Evolutionary conservation across 2,113 vertebrate genomes (phyloP), one percentile per base, ranked within the genome.

Genomic region (Clupea harengus): DNA sequence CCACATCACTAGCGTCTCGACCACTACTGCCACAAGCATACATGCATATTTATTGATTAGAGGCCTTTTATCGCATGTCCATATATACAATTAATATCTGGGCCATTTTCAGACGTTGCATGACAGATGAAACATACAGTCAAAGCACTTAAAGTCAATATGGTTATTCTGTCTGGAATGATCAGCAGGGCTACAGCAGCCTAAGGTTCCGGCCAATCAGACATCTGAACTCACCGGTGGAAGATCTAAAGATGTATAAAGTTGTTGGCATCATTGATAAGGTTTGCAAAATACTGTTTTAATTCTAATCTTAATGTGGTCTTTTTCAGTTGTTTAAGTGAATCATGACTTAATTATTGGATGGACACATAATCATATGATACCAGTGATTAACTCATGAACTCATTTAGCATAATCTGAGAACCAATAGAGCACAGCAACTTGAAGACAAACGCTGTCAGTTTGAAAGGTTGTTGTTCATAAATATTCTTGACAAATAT

Each of bases 151-250:
- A 60, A 9, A 52, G 54, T 32, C 25, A 72, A 13, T 28, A 72
- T 39, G 81, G 11, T 81, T 15, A 67, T 0, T 52, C 13, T 81
- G 45, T 85, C 85, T 1, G 67, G 86, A 85, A 90, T 85, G 45
- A 20, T 86, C 15, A 22, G 6, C 93, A 99, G 98, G 98, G 98
- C 82, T 99, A 97, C 94, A 99, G 97, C 94, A 99, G 98, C 91
- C 93, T 99, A 90, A 95, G 98, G 87, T 98, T 99, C 87, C 96
- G 98, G 82, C 98, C 98, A 0, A 97, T 99, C 91, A 95, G 98
- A 95, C 97, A 96, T 0, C 93, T 99, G 89, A 98, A 97, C 89
- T 97, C 97, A 0, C 96, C 97, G 0, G 95, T 99, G 92, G 98
- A 99, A 91, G 97, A 99, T 90, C 94, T 99, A 89, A 96, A 96